Conservation (phyloP, 2,888 invertebrate genomes). For the Mimumesa dahlbomi region DNA sequence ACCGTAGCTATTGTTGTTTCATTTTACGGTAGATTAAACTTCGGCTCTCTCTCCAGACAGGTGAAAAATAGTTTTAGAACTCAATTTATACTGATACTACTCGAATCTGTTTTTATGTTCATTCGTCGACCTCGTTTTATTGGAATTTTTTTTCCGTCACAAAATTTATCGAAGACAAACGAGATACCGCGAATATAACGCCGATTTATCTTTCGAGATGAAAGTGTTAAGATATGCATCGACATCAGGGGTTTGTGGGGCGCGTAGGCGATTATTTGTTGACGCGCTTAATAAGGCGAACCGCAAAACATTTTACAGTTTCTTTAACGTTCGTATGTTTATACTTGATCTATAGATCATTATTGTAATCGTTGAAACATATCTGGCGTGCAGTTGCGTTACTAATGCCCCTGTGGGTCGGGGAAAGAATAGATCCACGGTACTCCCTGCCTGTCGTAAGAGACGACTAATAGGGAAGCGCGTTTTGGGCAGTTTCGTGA, state of each 20-base stretch:
- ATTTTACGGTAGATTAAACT: no score
- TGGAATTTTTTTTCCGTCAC: not conserved
- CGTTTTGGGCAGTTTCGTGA: no score
- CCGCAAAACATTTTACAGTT: slow-evolving; percentile 14
- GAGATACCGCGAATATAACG: not conserved
- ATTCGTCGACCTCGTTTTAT: not conserved
- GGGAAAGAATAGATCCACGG: no score
- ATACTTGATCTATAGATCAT: slow-evolving; percentile 20
- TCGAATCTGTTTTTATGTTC: no score
- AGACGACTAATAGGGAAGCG: no score
- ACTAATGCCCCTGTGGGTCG: no score
- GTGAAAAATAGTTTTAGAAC: no score
- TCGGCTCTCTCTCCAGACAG: no score
- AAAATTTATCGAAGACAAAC: not conserved
- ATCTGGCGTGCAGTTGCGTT: not conserved
- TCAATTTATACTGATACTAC: no score
- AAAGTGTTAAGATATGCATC: slow-evolving; percentile 25
- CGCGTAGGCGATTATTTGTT: slow-evolving; percentile 49
- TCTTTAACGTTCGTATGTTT: slow-evolving; percentile 8
- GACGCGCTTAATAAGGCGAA: slow-evolving; percentile 28
- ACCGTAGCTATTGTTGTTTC: no score
- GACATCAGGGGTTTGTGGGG: not conserved
- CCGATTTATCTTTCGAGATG: slow-evolving; percentile 27
- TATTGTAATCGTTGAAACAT: slow-evolving; percentile 11
- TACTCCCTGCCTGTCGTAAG: no score